Evolutionary conservation across 2,113 vertebrate species (phyloP), one percentile per base, ranked within the genome.

Genomic region (Tachysurus fulvidraco): DNA sequence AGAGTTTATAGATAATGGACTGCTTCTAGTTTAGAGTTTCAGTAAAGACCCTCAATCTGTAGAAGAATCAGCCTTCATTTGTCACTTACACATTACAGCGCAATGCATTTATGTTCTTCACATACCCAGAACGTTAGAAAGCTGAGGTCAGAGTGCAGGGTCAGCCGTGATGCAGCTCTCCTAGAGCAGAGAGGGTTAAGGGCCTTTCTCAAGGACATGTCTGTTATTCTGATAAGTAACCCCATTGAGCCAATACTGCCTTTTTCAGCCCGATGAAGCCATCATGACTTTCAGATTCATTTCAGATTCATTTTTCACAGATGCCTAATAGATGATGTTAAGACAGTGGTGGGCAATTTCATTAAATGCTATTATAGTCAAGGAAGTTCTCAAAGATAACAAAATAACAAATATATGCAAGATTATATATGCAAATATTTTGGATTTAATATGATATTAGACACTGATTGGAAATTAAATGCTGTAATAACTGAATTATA

Each of bases 261-360:
- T 52, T 52, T 55, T 78, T n/a, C 52, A 78, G 14, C n/a, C 52
- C 30, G 16, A 59, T 80, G 9, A 80, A 57, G 16, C 28, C 55
- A 81, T 23, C 76, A 57, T 59, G 55, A 30, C 5, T 80, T 59
- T 80, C 54, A 80, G 73, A 74, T 21, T 21, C n/a, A n/a, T 55
- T 54, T 78, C 50, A 30, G 8, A n/a, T n/a, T 23, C 9, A 19
- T 10, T 41, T 81, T 36, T 36, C 2, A 36, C 36, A 36, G 36
- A 36, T 36, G 36, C 36, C 36, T 60, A 81, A 41, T 57, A 77
- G 74, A 54, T 77, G 74, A 46, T 77, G 50, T 77, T 77, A 28
- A 77, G 8, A 6, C 50, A 77, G 1, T 28, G 2, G 13, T 14
- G 73, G 50, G 13, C 17, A 52, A 77, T 30, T 36, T 57, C 28